These are phyloP conservation scores for Tinea pellionella DNA, from an alignment of 2,888 invertebrate species.

Conservation along the genomic window DNA sequence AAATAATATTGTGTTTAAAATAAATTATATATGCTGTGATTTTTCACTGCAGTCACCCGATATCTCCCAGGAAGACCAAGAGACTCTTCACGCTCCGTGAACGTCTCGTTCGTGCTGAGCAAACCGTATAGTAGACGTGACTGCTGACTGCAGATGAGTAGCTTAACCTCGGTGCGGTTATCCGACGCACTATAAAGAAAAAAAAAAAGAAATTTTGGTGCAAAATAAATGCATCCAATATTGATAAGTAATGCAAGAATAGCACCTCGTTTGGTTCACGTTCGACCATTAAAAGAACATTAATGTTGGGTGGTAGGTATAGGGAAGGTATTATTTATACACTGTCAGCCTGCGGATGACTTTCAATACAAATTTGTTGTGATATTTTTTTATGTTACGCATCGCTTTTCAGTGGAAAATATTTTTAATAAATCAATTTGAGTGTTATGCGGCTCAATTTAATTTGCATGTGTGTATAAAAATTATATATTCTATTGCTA, in stretches of 20 bases:
- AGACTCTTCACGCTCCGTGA: no score
- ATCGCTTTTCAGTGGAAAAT: background rate
- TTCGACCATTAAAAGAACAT: slow-evolving; percentile 12
- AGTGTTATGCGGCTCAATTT: background rate
- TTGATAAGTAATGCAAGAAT: background rate
- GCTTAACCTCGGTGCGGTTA: no score
- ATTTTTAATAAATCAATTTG: slow-evolving; percentile 5
- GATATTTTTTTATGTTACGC: slow-evolving; percentile 4
- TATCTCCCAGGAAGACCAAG: no score
- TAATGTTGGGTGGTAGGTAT: slow-evolving; percentile 5
- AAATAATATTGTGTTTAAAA: no score
- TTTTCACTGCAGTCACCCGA: no score
- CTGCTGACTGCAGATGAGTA: no score
- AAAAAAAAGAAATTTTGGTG: no score
- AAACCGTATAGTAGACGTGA: no score
- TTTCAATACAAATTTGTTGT: slow-evolving; percentile 6
- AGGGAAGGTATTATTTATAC: background rate
- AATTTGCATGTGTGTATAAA: background rate
- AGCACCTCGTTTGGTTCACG: slow-evolving; percentile 1
- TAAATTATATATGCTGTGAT: no score
- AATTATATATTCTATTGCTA: background rate
- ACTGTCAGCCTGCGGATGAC: slow-evolving; percentile 9
- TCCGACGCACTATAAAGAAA: no score
- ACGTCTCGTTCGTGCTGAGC: no score
- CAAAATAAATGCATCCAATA: no score